These are phyloP conservation scores for Cosmia trapezina DNA, from an alignment of 2,888 invertebrate species.

Conservation along the genomic window DNA sequence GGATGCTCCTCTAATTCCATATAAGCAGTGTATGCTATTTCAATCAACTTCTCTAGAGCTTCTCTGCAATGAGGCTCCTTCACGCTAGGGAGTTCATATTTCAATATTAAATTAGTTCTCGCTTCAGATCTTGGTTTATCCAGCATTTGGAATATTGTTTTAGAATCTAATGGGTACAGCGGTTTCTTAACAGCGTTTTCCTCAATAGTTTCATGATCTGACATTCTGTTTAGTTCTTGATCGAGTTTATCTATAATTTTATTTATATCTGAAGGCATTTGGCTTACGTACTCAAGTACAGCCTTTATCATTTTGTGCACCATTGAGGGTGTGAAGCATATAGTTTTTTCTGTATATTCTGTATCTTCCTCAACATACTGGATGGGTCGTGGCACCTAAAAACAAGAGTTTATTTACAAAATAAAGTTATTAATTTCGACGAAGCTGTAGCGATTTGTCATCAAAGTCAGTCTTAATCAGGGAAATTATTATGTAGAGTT, in stretches of 20 bases:
- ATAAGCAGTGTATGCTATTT: slow-evolving; percentile 66
- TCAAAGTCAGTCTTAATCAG: background rate
- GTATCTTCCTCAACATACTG: slow-evolving; percentile 20
- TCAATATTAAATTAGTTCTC: slow-evolving; percentile 61
- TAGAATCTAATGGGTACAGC: slow-evolving; percentile 49
- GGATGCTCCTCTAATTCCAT: slow-evolving; percentile 59
- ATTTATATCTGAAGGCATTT: slow-evolving; percentile 41
- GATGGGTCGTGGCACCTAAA: slow-evolving; percentile 31
- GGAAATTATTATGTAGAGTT: background rate
- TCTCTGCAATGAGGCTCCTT: slow-evolving; percentile 65
- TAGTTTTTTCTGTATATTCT: slow-evolving; percentile 31
- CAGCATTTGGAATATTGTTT: slow-evolving; percentile 35
- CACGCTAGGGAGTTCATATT: slow-evolving; percentile 65
- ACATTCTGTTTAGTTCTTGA: slow-evolving; percentile 38
- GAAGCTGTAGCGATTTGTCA: background rate
- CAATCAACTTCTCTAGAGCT: slow-evolving; percentile 65
- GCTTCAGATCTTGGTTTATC: slow-evolving; percentile 27
- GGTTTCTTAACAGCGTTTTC: slow-evolving; percentile 23
- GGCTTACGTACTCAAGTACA: slow-evolving; percentile 48
- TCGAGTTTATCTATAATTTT: slow-evolving; percentile 38
- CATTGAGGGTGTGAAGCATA: slow-evolving; percentile 51
- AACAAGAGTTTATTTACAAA: slow-evolving; percentile 5
- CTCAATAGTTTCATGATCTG: slow-evolving; percentile 8
- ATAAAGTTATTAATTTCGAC: background rate
- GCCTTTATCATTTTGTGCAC: slow-evolving; percentile 45